Conservation (phyloP, 2,888 invertebrate species). For the Scaptomyza reducta region DNA sequence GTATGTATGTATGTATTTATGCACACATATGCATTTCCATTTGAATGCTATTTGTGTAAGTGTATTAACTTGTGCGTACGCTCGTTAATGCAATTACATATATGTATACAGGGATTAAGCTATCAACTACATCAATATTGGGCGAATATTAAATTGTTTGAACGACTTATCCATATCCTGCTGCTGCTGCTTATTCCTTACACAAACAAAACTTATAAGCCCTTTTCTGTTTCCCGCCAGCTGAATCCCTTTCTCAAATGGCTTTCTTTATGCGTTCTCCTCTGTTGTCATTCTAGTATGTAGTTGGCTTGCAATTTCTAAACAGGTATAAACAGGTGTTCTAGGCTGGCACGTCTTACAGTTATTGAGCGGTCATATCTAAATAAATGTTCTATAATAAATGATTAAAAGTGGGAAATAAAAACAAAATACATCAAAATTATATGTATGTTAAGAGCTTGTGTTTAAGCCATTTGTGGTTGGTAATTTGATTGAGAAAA, state of each 20-base stretch:
- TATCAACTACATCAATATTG: slow-evolving; percentile 73
- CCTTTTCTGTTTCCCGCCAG: slow-evolving; percentile 4
- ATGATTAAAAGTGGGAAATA: neutral
- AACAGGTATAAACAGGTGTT: slow-evolving; percentile 1
- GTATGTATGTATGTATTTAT: slow-evolving; percentile 9
- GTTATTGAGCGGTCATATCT: slow-evolving; percentile 11
- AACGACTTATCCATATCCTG: slow-evolving; percentile 22
- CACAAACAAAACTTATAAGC: slow-evolving; percentile 15
- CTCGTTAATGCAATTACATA: slow-evolving; percentile 24
- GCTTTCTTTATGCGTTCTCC: slow-evolving; percentile 6
- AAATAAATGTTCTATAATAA: neutral
- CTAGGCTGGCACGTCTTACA: slow-evolving; percentile 3
- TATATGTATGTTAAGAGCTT: too few relatives aligned
- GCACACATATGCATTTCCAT: slow-evolving; percentile 16
- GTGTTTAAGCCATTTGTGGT: slow-evolving; percentile 11
- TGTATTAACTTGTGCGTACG: slow-evolving; percentile 5
- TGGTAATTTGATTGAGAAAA: slow-evolving; percentile 19
- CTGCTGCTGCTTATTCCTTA: slow-evolving; percentile 29
- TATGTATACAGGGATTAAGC: slow-evolving; percentile 53
- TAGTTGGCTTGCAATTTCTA: slow-evolving; percentile 11
- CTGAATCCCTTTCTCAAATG: slow-evolving; percentile 4
- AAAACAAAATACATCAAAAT: too few relatives aligned
- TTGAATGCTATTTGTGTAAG: slow-evolving; percentile 14
- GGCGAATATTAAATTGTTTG: slow-evolving; percentile 55
- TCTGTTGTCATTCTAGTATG: slow-evolving; percentile 1